Base-by-base conservation (phyloP, 2,797 vertebrate genomes). In the Rhincodon typus region DNA sequence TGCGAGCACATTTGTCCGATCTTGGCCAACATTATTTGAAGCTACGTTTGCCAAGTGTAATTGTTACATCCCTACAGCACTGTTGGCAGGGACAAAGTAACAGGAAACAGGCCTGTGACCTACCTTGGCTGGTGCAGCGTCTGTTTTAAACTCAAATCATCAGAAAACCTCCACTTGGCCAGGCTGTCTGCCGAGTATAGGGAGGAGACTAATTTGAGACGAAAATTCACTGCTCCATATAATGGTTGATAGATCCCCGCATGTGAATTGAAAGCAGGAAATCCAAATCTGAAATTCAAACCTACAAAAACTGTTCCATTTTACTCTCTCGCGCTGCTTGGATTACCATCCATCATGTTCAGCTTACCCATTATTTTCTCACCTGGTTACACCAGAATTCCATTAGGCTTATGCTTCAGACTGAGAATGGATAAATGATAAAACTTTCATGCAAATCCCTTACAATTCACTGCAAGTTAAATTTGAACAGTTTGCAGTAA, bases 91-190 rank as follows among this genome's bases (percentile, higher is more conserved):
- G n/a, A 67, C n/a, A 8, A 93, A n/a, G 34, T 23, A 93, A 15
- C 90, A 23, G 62, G 17, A 42, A 42, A 38, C n/a, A 38, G 62
- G 34, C 62, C 34, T 38, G 62, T 23, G 34, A 7, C 62, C 57
- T n/a, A 38, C 90, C 90, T 93, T 67, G 90, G 57, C 62, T 93
- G 34, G n/a, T 42, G 90, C n/a, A 19, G 17, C 34, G 21, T 67
- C 62, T 93, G 17, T 38, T 66, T 67, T 93, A 67, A 93, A 93
- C 57, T 93, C 34, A 67, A 93, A 93, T 93, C n/a, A 38, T 93
- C 66, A 66, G 62, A 67, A 67, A 38, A 38, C 6, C 34, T 93
- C 90, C 90, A 93, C 34, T 21, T 93, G 34, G 34, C 38, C 19
- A 25, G 34, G 90, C 57, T 38, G 7, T 21, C 57, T 6, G 90